A percentile compares a stretch with the other conserved stretches of the same genome.
Conservation (phyloP, 2,797 vertebrate genomes). For the Adelosebastes latens region DNA sequence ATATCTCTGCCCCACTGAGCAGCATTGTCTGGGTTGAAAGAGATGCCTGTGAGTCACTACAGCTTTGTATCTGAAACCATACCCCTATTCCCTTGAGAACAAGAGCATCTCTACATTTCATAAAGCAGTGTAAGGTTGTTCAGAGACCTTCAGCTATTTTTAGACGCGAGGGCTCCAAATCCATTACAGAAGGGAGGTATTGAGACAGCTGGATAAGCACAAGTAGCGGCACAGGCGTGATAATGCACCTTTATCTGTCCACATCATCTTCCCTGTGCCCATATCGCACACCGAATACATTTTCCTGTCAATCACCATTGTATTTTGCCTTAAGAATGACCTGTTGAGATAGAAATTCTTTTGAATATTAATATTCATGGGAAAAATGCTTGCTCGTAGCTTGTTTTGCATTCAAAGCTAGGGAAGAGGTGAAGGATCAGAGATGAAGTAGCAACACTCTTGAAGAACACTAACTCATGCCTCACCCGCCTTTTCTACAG, state of each 20-base stretch:
- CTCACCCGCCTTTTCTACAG: constrained; percentile 43
- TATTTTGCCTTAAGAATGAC: constrained; percentile 56
- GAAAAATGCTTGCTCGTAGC: constrained; percentile 33
- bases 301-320: constrained; percentile 61
- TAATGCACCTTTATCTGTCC: constrained; percentile 76
- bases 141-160: constrained; percentile 78
- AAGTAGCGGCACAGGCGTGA: constrained; percentile 62
- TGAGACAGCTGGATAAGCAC: constrained; percentile 77
- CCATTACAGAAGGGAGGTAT: constrained; percentile 74
- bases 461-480: constrained; percentile 57
- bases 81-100: constrained; percentile 56
- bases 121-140: constrained; percentile 66
- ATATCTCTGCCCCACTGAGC: constrained; percentile 68
- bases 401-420: constrained; percentile 67
- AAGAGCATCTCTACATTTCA: constrained; percentile 65
- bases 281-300: constrained; percentile 58
- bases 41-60: constrained; percentile 66
- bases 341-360: constrained; percentile 46
- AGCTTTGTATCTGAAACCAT: constrained; percentile 70
- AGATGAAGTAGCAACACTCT: constrained; percentile 60
- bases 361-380: constrained; percentile 64
- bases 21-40: constrained; percentile 71
- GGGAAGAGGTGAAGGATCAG: constrained; percentile 49
- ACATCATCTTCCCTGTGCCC: constrained; percentile 57
- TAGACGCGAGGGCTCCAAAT: constrained; percentile 70